A percentile compares a stretch with the other conserved stretches of the same genome.
Evolutionary conservation across 1,140 invertebrate genomes (phyloP).

Genomic region (Cyphomyrmex costatus): DNA sequence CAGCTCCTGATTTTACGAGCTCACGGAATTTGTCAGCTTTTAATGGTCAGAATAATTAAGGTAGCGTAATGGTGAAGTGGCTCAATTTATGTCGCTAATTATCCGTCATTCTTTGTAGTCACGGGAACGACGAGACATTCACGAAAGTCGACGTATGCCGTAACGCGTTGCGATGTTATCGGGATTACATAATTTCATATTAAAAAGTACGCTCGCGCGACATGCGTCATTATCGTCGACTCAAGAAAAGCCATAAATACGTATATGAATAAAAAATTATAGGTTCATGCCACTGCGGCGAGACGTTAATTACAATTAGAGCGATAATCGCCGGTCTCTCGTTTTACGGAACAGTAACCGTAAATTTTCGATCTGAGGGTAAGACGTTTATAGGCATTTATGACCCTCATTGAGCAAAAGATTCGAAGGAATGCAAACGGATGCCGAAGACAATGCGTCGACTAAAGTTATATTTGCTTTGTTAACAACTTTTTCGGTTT

Average conservation of each 20-base stretch:
- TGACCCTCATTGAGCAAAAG: constrained; percentile 56
- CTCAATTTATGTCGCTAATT: constrained; percentile 14
- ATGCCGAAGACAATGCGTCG: constrained; percentile 8
- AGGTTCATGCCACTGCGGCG: constrained; percentile 11
- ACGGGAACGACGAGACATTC: not conserved
- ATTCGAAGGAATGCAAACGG: constrained; percentile 3
- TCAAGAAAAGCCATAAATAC: constrained; percentile 68
- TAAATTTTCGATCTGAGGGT: constrained; percentile 67
- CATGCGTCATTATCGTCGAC: constrained; percentile 12
- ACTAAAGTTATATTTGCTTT: constrained; percentile 51
- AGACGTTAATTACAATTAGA: constrained; percentile 76
- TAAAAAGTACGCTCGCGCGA: not conserved
- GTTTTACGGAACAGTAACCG: constrained; percentile 58
- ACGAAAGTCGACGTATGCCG: constrained; percentile 9
- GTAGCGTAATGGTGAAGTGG: not conserved
- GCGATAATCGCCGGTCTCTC: constrained; percentile 69
- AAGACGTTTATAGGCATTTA: constrained; percentile 69
- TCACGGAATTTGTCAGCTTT: constrained; percentile 5
- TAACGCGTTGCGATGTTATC: constrained; percentile 30
- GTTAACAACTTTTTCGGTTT: not conserved
- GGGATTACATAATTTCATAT: constrained; percentile 19
- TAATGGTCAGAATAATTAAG: constrained; percentile 1
- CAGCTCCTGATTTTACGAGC: not conserved
- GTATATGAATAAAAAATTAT: constrained; percentile 65
- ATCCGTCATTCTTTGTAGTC: constrained; percentile 13